A percentile compares a stretch with the other conserved stretches of the same genome.
phyloP scores from a whole-genome alignment of 92 coral and sea anemone species.

The Phenganax marumi region DNA sequence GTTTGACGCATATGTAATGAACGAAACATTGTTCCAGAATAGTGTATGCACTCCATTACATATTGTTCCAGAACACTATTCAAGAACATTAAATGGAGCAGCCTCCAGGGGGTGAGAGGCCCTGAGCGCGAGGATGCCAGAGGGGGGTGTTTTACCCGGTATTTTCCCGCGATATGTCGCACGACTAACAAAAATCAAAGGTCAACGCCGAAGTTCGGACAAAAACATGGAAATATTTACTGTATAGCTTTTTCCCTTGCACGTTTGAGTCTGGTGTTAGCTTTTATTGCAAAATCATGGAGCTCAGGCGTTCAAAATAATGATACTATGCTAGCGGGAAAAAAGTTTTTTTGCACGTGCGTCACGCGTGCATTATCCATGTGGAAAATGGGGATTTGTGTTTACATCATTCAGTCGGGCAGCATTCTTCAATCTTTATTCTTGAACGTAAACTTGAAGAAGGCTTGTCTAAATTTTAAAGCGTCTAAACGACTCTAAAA shows the following conservation, averaged over 20 bases:
- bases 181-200: neutral
- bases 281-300: neutral
- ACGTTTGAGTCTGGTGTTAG: neutral
- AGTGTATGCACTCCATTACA: too few relatives aligned
- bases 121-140: too few relatives aligned
- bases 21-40: too few relatives aligned
- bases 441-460: neutral
- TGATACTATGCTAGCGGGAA: neutral
- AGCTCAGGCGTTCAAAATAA: neutral
- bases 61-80: too few relatives aligned
- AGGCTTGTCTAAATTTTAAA: neutral
- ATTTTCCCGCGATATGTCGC: neutral
- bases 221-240: neutral
- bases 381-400: neutral
- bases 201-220: neutral
- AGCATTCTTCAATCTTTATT: neutral
- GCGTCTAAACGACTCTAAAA: neutral
- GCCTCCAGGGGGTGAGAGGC: too few relatives aligned
- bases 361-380: neutral
- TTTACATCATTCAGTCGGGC: neutral
- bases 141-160: neutral
- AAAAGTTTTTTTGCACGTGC: neutral
- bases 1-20: too few relatives aligned
- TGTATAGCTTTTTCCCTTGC: neutral
- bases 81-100: too few relatives aligned